These are phyloP conservation scores for Drosophila jambulina DNA, from an alignment of 1,140 invertebrate genomes.

Conservation along the genomic window DNA sequence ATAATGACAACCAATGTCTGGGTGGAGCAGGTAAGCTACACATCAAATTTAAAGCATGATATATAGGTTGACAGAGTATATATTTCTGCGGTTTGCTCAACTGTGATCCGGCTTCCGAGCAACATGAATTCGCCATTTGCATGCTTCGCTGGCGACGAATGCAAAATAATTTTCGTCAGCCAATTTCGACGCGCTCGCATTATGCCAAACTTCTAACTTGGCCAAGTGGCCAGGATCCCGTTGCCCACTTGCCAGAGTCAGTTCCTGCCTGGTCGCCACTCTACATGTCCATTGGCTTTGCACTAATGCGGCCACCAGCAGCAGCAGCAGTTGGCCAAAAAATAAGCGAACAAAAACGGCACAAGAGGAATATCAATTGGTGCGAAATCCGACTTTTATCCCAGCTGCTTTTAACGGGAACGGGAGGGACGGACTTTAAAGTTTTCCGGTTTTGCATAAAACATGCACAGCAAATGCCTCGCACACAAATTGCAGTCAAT, in stretches of 20 bases:
- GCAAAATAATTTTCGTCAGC: slow-evolving; percentile 57
- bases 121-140: slow-evolving; percentile 80
- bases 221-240: slow-evolving; percentile 37
- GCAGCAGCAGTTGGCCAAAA: slow-evolving; percentile 29
- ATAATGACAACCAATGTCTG: slow-evolving; percentile 99
- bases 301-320: slow-evolving; percentile 58
- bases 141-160: slow-evolving; percentile 62
- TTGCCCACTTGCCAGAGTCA: slow-evolving; percentile 10
- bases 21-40: slow-evolving; percentile 94
- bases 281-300: slow-evolving; percentile 65
- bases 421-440: slow-evolving; percentile 33
- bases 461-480: slow-evolving; percentile 70
- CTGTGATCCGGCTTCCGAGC: slow-evolving; percentile 44
- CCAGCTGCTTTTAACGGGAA: slow-evolving; percentile 48
- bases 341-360: slow-evolving; percentile 22
- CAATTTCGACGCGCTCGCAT: slow-evolving; percentile 51
- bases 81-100: slow-evolving; percentile 23
- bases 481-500: slow-evolving; percentile 62
- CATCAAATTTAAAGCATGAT: neutral
- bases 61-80: neutral
- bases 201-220: slow-evolving; percentile 60
- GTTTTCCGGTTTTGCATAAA: slow-evolving; percentile 67
- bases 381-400: slow-evolving; percentile 37
- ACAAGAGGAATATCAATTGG: slow-evolving; percentile 58
- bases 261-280: slow-evolving; percentile 29